A percentile compares a stretch with the other conserved stretches of the same genome.
Conservation (phyloP, 2,888 invertebrate species). For the Pachliopta kotzebuea region DNA sequence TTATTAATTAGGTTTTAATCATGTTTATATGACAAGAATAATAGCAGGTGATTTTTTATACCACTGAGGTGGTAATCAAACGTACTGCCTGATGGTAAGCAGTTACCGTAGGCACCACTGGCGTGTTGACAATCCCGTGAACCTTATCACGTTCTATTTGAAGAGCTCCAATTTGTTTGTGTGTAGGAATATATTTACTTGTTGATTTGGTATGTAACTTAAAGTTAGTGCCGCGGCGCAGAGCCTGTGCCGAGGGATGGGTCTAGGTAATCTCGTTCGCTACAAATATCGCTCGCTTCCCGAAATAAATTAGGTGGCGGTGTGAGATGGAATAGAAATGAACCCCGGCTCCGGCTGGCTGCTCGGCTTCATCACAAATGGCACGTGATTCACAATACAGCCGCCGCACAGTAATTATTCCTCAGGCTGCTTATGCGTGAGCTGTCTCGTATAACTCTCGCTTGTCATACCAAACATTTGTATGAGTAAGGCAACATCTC, state of each 20-base stretch:
- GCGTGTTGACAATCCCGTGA: too few relatives aligned
- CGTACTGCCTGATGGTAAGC: too few relatives aligned
- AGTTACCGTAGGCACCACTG: too few relatives aligned
- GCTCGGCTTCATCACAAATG: slow-evolving; percentile 12
- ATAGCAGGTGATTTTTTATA: too few relatives aligned
- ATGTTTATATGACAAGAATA: too few relatives aligned
- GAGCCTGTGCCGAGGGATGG: slow-evolving; percentile 3
- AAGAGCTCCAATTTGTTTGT: too few relatives aligned
- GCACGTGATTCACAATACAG: slow-evolving; percentile 23
- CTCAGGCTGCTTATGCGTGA: neutral
- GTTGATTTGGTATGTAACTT: neutral
- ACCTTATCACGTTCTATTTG: too few relatives aligned
- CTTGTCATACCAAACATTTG: neutral
- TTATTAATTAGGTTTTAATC: too few relatives aligned
- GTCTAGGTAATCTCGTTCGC: slow-evolving; percentile 16
- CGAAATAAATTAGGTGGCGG: slow-evolving; percentile 27
- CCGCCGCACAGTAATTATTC: slow-evolving; percentile 8
- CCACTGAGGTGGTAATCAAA: too few relatives aligned
- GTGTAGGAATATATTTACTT: too few relatives aligned
- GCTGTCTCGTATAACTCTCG: neutral
- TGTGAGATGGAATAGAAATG: slow-evolving; percentile 25
- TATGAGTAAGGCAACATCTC: too few relatives aligned
- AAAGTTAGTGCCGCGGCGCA: neutral
- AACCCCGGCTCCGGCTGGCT: slow-evolving; percentile 19
- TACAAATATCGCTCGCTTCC: slow-evolving; percentile 19